phyloP scores from a whole-genome alignment of 2,797 vertebrate genomes.

The Chiloscyllium punctatum region DNA sequence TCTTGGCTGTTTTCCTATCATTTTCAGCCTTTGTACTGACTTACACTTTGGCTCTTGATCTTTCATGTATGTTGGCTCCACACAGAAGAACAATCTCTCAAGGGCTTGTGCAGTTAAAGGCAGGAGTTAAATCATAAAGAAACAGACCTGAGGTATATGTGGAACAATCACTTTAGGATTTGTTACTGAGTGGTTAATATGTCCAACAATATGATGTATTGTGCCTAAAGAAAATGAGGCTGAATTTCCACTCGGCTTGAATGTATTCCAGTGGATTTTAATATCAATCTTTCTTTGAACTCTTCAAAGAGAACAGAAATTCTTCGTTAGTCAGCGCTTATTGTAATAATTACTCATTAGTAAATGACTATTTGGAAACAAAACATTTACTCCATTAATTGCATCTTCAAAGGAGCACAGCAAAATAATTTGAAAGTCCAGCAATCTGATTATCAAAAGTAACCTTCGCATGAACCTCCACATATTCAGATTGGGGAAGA shows the following conservation, averaged over 20 bases:
- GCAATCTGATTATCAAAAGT: constrained; percentile 6
- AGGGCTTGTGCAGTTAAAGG: not conserved
- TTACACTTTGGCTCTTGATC: not conserved
- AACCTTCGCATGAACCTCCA: not conserved
- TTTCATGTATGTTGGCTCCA: not conserved
- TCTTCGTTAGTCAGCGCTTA: not conserved
- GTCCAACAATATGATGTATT: not conserved
- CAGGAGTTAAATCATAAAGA: not conserved
- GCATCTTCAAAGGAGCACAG: not conserved
- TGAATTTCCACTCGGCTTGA: not conserved
- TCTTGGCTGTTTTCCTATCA: not conserved
- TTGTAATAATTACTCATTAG: not conserved
- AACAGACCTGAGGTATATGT: not conserved
- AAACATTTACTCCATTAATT: not conserved
- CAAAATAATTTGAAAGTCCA: not conserved
- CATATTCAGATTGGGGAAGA: not conserved
- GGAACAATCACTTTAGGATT: not conserved
- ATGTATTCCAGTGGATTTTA: not conserved
- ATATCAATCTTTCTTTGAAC: not conserved
- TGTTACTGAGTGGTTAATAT: not conserved
- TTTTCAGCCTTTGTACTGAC: not conserved
- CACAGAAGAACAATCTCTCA: not conserved
- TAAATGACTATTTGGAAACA: not conserved
- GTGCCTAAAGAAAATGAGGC: too few relatives aligned
- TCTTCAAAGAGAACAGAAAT: not conserved